Conservation (phyloP, 2,113 vertebrate genomes). For the Semnopithecus entellus region DNA sequence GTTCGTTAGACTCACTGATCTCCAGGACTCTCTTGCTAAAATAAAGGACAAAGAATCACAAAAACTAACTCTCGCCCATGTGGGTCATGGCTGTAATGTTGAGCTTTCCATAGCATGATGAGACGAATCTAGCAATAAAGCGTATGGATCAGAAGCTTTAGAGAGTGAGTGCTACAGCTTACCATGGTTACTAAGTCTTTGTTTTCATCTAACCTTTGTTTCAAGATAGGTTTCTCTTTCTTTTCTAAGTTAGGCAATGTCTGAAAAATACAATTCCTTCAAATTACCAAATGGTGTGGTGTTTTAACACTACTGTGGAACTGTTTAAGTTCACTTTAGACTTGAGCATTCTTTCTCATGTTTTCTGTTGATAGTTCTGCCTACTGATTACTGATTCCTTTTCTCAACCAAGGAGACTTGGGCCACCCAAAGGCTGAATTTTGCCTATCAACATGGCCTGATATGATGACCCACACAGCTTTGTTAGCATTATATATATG, state of each 20-base stretch:
- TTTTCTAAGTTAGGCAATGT: slow-evolving; percentile 68
- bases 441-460: neutral
- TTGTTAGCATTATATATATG: neutral
- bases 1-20: neutral
- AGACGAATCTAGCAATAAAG: neutral
- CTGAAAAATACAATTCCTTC: slow-evolving; percentile 58
- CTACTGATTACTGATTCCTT: neutral
- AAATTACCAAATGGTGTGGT: neutral
- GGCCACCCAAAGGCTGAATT: neutral
- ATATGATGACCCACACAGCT: neutral
- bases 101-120: too few species aligned
- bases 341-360: neutral
- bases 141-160: neutral
- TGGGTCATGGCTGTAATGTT: accelerated
- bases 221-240: slow-evolving; percentile 69
- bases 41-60: neutral
- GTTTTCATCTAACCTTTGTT: slow-evolving; percentile 58
- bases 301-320: neutral
- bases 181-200: slow-evolving; percentile 63
- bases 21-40: neutral
- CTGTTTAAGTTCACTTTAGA: neutral
- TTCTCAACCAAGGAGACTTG: neutral
- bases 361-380: neutral
- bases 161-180: neutral
- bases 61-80: neutral